Base-by-base conservation (phyloP, 2,888 invertebrate species). In the Leptinotarsa haldemani region DNA sequence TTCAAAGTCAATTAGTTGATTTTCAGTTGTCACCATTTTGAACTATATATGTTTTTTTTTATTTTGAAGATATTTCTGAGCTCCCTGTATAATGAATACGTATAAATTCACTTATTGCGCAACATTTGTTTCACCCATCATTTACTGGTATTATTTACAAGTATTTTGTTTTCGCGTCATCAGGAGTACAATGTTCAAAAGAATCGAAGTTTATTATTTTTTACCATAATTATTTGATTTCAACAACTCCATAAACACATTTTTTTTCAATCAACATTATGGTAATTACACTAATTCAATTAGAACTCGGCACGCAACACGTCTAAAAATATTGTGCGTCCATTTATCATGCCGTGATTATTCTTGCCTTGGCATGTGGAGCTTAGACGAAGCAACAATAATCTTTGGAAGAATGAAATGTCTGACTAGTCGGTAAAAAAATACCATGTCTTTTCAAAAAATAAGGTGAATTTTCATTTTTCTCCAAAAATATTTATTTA, bases 221-320 rank as follows among this genome's bases (percentile, higher is more conserved):
- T 61, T 40, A 40, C 30, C 30, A 16, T 12, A 40, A 61, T 61
- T n/a, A 61, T 61, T 30, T 61, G 61, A 61, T 61, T 61, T 61
- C 25, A 40, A 40, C 25, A n/a, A 61, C 61, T 30, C n/a, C n/a
- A 61, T 61, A 40, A 61, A 61, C 61, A 61, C 56, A 56, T 22
- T 22, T 56, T 56, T 56, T 56, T 56, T 18, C 20, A 25, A 20
- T 61, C 7, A 40, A 40, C 30, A 61, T 61, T 61, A 61, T 61
- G 30, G 61, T 61, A 61, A 61, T 61, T 61, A 61, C n/a, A 40
- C n/a, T n/a, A 61, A 61, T 61, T 61, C n/a, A 61, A 61, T 61
- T 61, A 61, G 16, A 61, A n/a, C 61, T n/a, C 58, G 40, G 30
- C 61, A 61, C 61, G 61, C 61, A 61, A 61, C 61, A 61, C 40